Base-by-base conservation (phyloP, 1,140 invertebrate species). In the Drosophila varians region DNA sequence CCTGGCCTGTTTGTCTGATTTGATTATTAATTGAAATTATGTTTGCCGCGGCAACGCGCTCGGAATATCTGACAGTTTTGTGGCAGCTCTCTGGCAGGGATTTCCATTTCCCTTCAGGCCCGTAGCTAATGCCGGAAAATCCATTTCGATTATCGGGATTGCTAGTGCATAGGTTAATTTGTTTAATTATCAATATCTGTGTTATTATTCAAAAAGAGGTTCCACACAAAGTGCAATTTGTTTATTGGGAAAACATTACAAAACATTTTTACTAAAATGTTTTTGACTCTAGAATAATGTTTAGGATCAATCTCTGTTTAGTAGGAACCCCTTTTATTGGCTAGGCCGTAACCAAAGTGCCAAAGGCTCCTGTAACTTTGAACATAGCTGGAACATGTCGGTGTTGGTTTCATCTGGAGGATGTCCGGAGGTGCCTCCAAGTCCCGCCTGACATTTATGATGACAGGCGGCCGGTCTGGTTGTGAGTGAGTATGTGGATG, bases 21-120 rank as follows among this genome's bases (percentile, higher is more conserved):
- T 73, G 77, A 84, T 84, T 84, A 84, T 87, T 84, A 80, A 80
- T 84, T 84, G 76, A 87, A 84, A 77, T 84, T 87, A 83, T 84
- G 77, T 73, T 69, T 60, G 58, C 66, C 62, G 74, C 54, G 43
- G 46, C 42, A 66, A 83, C 80, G 80, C 79, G 70, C 64, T 78
- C 64, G 65, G 78, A 84, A 83, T 83, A 66, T 84, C 79, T 84
- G 79, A 78, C 79, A 84, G 74, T 78, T 83, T 78, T 83, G 56
- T 73, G 79, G 64, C 71, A 83, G 78, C 49, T 61, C 75, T 19
- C 38, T 53, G 51, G 54, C 55, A 25, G 47, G 47, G 45, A 55
- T 72, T 43, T 38, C 47, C 51, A 45, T 48, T 38, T 43, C 53
- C 56, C 64, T 51, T 25, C 38, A 65, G 64, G 28, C 46, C 38